Conservation (phyloP, 2,888 invertebrate species). For the Stratiomys singularior region DNA sequence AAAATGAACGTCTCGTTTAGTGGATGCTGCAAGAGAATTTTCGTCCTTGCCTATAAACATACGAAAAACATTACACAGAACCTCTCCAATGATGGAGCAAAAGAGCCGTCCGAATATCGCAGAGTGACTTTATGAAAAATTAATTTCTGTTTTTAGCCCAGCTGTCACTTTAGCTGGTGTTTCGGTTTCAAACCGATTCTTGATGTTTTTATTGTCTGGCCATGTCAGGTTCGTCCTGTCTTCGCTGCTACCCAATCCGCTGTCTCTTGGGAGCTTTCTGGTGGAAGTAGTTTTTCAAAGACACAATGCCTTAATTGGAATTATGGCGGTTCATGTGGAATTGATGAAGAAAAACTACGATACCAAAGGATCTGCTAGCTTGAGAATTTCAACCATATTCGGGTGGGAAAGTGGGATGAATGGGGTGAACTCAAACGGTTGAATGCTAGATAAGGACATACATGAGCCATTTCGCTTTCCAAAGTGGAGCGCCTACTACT, state of each 20-base stretch:
- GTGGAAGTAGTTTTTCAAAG: background rate
- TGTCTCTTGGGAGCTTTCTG: background rate
- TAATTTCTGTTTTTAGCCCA: constrained; percentile 36
- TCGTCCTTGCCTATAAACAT: background rate
- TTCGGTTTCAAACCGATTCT: too few relatives aligned
- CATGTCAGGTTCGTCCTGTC: background rate
- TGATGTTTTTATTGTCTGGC: background rate
- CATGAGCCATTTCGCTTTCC: background rate
- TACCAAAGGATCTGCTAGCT: background rate
- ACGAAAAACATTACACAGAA: constrained; percentile 1
- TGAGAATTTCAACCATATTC: background rate
- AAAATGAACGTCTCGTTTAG: background rate
- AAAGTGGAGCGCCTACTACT: background rate
- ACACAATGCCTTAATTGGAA: constrained; percentile 43
- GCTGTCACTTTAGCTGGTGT: background rate
- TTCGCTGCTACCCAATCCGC: background rate
- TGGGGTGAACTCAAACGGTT: background rate
- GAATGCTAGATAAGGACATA: constrained; percentile 11
- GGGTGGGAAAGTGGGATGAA: too few relatives aligned
- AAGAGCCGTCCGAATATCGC: constrained; percentile 13
- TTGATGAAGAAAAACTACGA: constrained; percentile 36
- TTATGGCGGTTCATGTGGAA: constrained; percentile 40
- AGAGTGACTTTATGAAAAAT: constrained; percentile 44
- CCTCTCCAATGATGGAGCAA: constrained; percentile 26
- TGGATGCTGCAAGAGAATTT: background rate